Evolutionary conservation across 2,113 vertebrate species (phyloP), one percentile per base, ranked within the genome.

Genomic region (Phoenicopterus ruber): DNA sequence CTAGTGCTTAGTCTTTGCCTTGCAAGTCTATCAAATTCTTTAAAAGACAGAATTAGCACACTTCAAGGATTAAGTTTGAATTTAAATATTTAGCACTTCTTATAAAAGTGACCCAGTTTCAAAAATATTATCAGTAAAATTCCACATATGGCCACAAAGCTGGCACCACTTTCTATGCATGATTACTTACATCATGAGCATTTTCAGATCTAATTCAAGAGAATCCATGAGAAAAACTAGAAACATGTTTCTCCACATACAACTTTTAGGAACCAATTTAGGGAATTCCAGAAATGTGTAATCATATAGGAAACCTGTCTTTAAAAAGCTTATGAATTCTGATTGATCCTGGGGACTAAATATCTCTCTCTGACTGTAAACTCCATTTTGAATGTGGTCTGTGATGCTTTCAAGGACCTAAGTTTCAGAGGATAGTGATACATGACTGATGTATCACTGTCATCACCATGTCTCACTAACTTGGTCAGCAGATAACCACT

Each of bases 11-110:
- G 44, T 72, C 36, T 72, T 82, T 65, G 29, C 13, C 62, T 90
- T 88, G 62, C 40, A 92, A 90, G 49, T 67, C 52, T 55, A 91
- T 50, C 50, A 91, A 77, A 74, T 76, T 82, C n/a, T 79, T 95
- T n/a, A 79, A 95, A 76, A 82, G 95, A 93, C 82, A 87, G 85
- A 97, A 94, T 90, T 74, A 97, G 92, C 71, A 95, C 87, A 92
- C 44, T 78, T 93, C 82, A 71, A 94, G 57, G 85, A 95, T 97
- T 91, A 90, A 55, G 46, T 52, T 5, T 72, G 90, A 88, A 93
- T 94, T 85, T 96, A 90, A 96, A 96, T 95, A 93, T 85, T 93
- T 85, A 93, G 11, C 66, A 85, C 57, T 87, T 90, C 19, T 25
- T 32, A 76, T 85, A 55, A 63, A 94, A 78, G 44, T 93, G 95